A percentile compares a stretch with the other conserved stretches of the same genome.
These are phyloP conservation scores for Typhlomys cinereus DNA, from an alignment of 2,113 vertebrate species.

Conservation along the genomic window DNA sequence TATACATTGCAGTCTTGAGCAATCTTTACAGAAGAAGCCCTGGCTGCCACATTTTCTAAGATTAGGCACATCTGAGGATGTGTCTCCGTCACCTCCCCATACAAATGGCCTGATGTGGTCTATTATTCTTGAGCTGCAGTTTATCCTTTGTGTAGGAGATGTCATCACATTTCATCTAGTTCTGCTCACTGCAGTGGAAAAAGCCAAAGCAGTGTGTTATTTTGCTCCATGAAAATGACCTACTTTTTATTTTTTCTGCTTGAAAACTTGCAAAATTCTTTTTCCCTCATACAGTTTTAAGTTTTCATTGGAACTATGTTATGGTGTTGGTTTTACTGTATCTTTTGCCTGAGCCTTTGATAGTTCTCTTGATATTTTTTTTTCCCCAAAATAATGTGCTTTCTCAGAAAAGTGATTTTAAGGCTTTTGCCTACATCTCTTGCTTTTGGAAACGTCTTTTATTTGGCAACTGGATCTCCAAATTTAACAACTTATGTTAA, in stretches of 20 bases:
- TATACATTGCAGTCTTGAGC: not conserved
- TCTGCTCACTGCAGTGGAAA: conserved; percentile 46
- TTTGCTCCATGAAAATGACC: conserved; percentile 65
- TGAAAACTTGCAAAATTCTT: conserved; percentile 56
- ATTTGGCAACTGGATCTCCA: conserved; percentile 42
- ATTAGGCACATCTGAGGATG: not conserved
- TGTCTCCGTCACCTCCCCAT: not conserved
- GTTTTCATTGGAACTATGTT: conserved; percentile 60
- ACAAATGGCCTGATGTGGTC: not conserved
- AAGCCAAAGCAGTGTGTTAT: conserved; percentile 48
- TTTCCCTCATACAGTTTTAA: conserved; percentile 27
- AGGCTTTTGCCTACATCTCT: not conserved
- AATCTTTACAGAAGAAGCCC: conserved; percentile 43
- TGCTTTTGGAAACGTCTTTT: conserved; percentile 6
- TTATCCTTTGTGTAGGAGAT: not conserved
- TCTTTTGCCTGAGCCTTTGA: conserved; percentile 48
- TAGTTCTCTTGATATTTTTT: not conserved
- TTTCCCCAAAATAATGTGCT: not conserved
- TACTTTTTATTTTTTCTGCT: conserved; percentile 66
- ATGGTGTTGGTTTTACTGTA: conserved; percentile 55
- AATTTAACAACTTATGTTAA: conserved; percentile 46
- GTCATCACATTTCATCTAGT: not conserved
- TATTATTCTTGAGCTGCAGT: conserved; percentile 15
- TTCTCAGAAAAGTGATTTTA: conserved; percentile 52
- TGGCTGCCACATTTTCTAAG: conserved; percentile 25